Evolutionary conservation across 2,888 invertebrate genomes (phyloP), one percentile per base, ranked within the genome.

Genomic region (Phorcus lineatus): DNA sequence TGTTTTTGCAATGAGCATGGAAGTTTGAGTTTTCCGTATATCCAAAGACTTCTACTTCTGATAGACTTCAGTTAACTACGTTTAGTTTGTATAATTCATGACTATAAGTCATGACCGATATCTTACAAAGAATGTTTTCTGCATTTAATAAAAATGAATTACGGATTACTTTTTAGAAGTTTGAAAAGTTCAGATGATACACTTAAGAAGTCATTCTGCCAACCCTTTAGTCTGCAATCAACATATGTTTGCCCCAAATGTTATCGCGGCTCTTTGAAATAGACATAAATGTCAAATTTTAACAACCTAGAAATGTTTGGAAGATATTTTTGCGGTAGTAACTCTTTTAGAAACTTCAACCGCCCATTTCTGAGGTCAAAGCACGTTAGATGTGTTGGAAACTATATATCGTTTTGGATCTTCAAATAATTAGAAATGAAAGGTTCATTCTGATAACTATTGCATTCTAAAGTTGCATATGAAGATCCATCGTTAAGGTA

Each of bases 181-280:
- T 62, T 62, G 13, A 62, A 70, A 31, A 36, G 40, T 70, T 70
- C 70, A 70, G 40, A 3, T 70, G 19, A 40, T 36, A 19, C 70
- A 40, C 40, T 36, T 70, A 31, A n/a, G 40, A 36, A 40, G 70
- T 16, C 70, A 36, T 31, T 40, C 36, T 36, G 3, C 36, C 40
- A 31, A 36, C 70, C 70, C 36, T 28, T 31, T 70, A 70, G 31
- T 31, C 70, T 40, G 70, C 70, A 70, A 70, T 70, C 70, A 70
- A 70, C 70, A 70, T 36, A 70, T 70, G 70, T 70, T 70, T 70
- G 70, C 70, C 70, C 70, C 70, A 70, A 70, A 70, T 70, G 70
- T 70, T 70, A 70, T 70, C 70, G 28, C 40, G 19, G n/a, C 40
- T 70, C 70, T 70, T 70, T 70, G 70, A 70, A 70, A 70, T 70